Conservation (phyloP, 2,888 invertebrate species). For the Argyresthia goedartella region DNA sequence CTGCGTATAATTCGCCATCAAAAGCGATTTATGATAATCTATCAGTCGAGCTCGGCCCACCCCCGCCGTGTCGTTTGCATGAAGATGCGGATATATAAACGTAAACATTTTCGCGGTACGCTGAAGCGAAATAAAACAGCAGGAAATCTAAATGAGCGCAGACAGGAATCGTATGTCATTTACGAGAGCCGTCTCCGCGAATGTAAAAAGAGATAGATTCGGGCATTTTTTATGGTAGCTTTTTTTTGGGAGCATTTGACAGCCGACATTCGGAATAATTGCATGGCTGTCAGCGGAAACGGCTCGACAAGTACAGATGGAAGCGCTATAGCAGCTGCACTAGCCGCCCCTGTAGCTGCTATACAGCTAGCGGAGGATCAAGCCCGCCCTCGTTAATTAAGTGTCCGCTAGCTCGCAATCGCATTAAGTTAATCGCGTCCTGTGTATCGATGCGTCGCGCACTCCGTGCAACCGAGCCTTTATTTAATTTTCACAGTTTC, state of each 20-base stretch:
- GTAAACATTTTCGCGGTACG: conserved; percentile 21
- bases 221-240: not conserved
- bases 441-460: conserved; percentile 1
- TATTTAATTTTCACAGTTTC: not conserved
- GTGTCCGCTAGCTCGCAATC: conserved; percentile 4
- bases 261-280: not conserved
- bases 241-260: not conserved
- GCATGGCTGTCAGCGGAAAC: not conserved
- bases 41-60: not conserved
- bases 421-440: conserved; percentile 8
- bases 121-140: conserved; percentile 5
- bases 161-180: conserved; percentile 4
- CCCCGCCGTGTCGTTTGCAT: conserved; percentile 20
- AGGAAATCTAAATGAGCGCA: conserved; percentile 4
- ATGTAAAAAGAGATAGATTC: conserved; percentile 3
- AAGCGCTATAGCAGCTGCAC: not conserved
- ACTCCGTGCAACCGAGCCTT: not conserved
- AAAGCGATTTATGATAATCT: conserved; percentile 20
- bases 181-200: conserved; percentile 1
- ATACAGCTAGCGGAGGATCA: not conserved
- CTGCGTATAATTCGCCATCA: conserved; percentile 18
- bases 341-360: too few species aligned
- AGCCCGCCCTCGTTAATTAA: not conserved
- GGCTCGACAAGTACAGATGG: not conserved
- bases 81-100: conserved; percentile 24